Conservation (phyloP, 2,888 invertebrate species). For the Clitarchus hookeri region DNA sequence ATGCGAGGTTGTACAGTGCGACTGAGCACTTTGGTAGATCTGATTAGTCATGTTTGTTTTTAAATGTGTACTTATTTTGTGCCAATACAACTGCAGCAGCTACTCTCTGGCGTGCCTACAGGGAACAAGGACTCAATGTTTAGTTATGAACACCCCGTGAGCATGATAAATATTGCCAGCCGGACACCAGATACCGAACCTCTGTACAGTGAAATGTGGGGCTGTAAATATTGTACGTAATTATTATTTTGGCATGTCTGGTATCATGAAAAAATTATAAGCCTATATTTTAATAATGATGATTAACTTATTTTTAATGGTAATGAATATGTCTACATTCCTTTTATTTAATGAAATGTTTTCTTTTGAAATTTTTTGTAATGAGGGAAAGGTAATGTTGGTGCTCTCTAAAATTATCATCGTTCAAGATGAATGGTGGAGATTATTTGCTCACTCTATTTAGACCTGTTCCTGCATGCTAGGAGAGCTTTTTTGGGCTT, state of each 20-base stretch:
- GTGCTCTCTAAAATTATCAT: conserved; percentile 1
- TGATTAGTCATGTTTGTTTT: conserved; percentile 27
- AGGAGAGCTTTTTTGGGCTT: conserved; percentile 31
- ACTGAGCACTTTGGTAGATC: conserved; percentile 16
- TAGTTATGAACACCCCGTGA: not conserved
- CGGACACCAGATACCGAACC: not conserved
- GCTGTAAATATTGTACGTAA: not conserved
- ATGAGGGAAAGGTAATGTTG: not conserved
- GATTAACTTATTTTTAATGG: no score
- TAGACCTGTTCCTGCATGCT: conserved; percentile 27
- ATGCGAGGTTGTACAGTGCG: conserved; percentile 17
- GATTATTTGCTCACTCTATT: conserved; percentile 22
- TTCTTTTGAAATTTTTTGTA: not conserved
- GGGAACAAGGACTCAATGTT: not conserved
- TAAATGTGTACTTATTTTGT: conserved; percentile 38
- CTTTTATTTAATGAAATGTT: conserved; percentile 3
- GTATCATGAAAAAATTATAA: not conserved
- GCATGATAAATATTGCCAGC: not conserved
- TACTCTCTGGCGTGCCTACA: conserved; percentile 17
- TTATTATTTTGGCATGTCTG: not conserved
- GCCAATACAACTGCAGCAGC: conserved; percentile 28
- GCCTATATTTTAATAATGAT: not conserved
- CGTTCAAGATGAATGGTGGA: conserved; percentile 10
- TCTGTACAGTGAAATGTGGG: not conserved
- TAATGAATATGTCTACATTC: not conserved